These are phyloP conservation scores for Parelbella ahira DNA, from an alignment of 2,888 invertebrate species.

Conservation along the genomic window DNA sequence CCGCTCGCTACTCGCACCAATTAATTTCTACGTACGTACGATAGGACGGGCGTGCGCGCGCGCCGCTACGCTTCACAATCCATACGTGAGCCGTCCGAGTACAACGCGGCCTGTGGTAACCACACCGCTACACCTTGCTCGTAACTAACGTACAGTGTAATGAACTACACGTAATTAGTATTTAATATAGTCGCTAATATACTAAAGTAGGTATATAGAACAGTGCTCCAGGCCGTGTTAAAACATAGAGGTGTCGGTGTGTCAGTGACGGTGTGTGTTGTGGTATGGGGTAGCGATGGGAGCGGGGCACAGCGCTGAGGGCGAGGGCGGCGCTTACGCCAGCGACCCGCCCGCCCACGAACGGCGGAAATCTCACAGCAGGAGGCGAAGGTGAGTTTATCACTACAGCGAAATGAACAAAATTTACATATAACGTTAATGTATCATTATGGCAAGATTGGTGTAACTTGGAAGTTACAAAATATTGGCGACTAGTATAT, in stretches of 20 bases:
- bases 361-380: conserved; percentile 58
- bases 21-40: conserved; percentile 57
- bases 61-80: conserved; percentile 75
- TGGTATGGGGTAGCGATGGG: conserved; percentile 75
- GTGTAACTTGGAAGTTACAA: too few relatives aligned
- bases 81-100: conserved; percentile 62
- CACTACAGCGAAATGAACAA: too few relatives aligned
- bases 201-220: too few relatives aligned
- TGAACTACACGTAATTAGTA: too few relatives aligned
- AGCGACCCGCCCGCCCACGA: conserved; percentile 74
- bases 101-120: conserved; percentile 48
- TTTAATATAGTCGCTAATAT: too few relatives aligned
- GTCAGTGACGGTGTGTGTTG: conserved; percentile 70
- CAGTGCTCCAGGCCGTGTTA: conserved; percentile 28
- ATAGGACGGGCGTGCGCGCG: conserved; percentile 62
- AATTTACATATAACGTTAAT: too few relatives aligned
- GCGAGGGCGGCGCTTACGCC: conserved; percentile 68
- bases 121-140: conserved; percentile 45
- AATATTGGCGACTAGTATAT: too few relatives aligned
- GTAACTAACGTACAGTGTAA: neutral
- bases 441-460: too few relatives aligned
- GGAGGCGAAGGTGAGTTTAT: conserved; percentile 70
- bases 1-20: conserved; percentile 54
- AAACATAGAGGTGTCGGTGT: conserved; percentile 56
- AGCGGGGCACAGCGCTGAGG: conserved; percentile 76